A percentile compares a stretch with the other conserved stretches of the same genome.
Evolutionary conservation across 2,113 vertebrate genomes (phyloP).

Genomic region (Ptilorrhoa leucosticta): DNA sequence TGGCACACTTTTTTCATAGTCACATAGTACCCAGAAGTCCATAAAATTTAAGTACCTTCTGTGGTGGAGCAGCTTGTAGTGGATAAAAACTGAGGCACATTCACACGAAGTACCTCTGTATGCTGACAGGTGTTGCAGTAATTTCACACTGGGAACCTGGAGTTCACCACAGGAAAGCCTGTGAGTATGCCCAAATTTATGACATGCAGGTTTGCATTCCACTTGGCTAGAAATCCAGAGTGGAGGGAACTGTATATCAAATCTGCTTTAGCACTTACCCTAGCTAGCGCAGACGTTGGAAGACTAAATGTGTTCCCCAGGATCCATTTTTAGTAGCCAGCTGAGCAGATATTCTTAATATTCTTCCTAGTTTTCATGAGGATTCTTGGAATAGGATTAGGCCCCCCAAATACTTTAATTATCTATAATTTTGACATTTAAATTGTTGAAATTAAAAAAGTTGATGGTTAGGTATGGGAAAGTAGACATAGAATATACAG

Average conservation of each 20-base stretch:
- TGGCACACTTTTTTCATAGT: not conserved
- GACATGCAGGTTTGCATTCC: not conserved
- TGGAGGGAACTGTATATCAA: not conserved
- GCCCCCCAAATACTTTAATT: not conserved
- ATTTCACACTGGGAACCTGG: conserved; percentile 32
- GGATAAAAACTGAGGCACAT: not conserved
- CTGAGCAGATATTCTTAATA: not conserved
- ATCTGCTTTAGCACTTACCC: no score
- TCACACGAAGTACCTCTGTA: not conserved
- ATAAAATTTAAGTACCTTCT: conserved; percentile 41
- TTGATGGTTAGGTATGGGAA: not conserved
- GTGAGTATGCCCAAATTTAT: conserved; percentile 29
- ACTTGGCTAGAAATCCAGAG: not conserved
- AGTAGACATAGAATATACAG: not conserved
- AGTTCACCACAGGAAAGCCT: conserved; percentile 31
- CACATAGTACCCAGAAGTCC: not conserved
- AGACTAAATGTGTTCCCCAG: not conserved
- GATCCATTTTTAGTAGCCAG: not conserved
- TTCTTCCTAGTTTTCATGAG: not conserved
- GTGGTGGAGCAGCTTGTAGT: not conserved
- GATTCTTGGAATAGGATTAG: not conserved
- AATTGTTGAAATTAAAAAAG: not conserved
- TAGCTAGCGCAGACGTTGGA: not conserved
- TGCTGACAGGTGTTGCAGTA: conserved; percentile 35
- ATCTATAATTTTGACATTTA: not conserved